phyloP scores from a whole-genome alignment of 2,797 vertebrate species.

The Antrozous pallidus region DNA sequence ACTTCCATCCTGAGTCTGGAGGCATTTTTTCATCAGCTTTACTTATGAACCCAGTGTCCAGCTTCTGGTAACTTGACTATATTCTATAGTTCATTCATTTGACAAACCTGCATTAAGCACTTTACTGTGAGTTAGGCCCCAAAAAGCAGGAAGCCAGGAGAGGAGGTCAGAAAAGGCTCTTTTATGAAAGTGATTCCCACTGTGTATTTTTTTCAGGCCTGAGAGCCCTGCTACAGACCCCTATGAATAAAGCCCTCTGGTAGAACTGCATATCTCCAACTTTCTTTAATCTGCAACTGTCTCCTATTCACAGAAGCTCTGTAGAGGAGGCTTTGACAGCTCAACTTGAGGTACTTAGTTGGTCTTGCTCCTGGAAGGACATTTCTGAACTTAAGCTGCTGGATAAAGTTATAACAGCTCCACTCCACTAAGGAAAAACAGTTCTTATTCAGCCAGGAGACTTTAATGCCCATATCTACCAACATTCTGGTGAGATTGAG shows the following conservation, averaged over 20 bases:
- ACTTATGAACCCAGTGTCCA: not conserved
- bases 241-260: not conserved
- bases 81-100: not conserved
- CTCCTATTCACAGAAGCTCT: not conserved
- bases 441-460: not conserved
- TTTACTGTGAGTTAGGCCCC: not conserved
- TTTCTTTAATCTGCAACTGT: not conserved
- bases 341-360: not conserved
- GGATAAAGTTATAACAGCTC: not conserved
- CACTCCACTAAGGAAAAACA: not conserved
- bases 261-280: not conserved
- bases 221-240: not conserved
- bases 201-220: not conserved
- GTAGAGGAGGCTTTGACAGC: not conserved
- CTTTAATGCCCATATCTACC: not conserved
- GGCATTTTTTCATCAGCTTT: not conserved
- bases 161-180: not conserved
- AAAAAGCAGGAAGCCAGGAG: not conserved
- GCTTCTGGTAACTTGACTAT: not conserved
- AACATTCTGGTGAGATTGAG: not conserved
- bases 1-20: not conserved
- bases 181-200: not conserved
- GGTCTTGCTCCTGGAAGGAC: not conserved
- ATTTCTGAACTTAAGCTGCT: not conserved
- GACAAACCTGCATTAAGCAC: not conserved